These are phyloP conservation scores for Scrobipalpa costella DNA, from an alignment of 2,888 invertebrate genomes.

Conservation along the genomic window DNA sequence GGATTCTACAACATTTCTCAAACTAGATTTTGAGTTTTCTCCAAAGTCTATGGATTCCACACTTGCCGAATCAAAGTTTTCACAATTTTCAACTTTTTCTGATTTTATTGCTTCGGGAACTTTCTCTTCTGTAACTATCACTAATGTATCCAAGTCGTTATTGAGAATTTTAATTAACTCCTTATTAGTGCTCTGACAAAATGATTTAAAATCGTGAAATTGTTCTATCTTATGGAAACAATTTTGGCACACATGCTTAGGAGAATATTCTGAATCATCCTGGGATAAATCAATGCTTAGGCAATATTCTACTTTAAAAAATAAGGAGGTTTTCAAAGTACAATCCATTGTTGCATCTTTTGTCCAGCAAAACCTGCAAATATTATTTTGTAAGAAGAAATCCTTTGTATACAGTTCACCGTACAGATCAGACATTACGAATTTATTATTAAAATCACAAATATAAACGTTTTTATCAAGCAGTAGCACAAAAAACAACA, in stretches of 20 bases:
- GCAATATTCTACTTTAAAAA: slow-evolving; percentile 56
- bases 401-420: slow-evolving; percentile 49
- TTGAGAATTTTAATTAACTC: slow-evolving; percentile 34
- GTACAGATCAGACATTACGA: neutral
- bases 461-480: neutral
- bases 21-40: neutral
- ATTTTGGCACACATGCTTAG: slow-evolving; percentile 54
- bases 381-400: slow-evolving; percentile 59
- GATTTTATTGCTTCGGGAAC: neutral
- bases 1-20: neutral
- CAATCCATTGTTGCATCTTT: slow-evolving; percentile 41
- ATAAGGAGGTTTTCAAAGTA: slow-evolving; percentile 38
- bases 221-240: slow-evolving; percentile 57
- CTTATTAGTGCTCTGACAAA: slow-evolving; percentile 54
- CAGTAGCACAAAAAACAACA: too few species aligned
- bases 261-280: slow-evolving; percentile 38
- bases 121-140: too few species aligned
- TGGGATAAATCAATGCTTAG: slow-evolving; percentile 53
- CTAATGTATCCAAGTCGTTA: too few species aligned
- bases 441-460: too few species aligned
- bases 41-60: neutral
- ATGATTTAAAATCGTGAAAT: slow-evolving; percentile 59
- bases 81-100: neutral
- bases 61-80: neutral
- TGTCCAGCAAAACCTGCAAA: slow-evolving; percentile 67